Evolutionary conservation across 1,140 invertebrate species (phyloP).

Genomic region (Formica selysi): DNA sequence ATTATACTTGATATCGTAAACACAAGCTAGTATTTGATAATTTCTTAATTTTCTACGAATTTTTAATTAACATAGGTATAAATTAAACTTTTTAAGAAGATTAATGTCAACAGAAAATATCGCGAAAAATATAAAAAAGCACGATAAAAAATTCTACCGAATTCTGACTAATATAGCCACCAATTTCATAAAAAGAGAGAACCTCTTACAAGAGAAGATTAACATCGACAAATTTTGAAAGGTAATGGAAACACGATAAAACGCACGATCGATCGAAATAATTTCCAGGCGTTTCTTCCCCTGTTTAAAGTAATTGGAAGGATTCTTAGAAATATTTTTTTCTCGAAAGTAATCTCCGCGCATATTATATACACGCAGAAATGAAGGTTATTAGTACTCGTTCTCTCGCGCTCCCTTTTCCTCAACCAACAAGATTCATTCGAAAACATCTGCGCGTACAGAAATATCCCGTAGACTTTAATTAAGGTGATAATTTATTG

Average conservation of each 20-base stretch:
- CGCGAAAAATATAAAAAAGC: background rate
- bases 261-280: constrained; percentile 22
- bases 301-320: constrained; percentile 44
- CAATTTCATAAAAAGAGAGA: background rate
- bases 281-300: background rate
- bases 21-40: background rate
- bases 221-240: constrained; percentile 14
- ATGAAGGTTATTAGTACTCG: constrained; percentile 48
- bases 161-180: background rate
- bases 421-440: constrained; percentile 48
- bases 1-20: background rate
- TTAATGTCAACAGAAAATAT: background rate
- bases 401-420: constrained; percentile 19
- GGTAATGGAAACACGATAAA: constrained; percentile 19
- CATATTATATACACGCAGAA: constrained; percentile 44
- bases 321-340: constrained; percentile 22
- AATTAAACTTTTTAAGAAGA: background rate
- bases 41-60: background rate
- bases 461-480: constrained; percentile 49
- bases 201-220: background rate
- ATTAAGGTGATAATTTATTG: constrained; percentile 64
- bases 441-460: constrained; percentile 45
- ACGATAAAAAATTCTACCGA: background rate
- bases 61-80: background rate
- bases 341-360: background rate